Evolutionary conservation across 2,113 vertebrate genomes (phyloP).

Genomic region (Ammodramus savannarum): DNA sequence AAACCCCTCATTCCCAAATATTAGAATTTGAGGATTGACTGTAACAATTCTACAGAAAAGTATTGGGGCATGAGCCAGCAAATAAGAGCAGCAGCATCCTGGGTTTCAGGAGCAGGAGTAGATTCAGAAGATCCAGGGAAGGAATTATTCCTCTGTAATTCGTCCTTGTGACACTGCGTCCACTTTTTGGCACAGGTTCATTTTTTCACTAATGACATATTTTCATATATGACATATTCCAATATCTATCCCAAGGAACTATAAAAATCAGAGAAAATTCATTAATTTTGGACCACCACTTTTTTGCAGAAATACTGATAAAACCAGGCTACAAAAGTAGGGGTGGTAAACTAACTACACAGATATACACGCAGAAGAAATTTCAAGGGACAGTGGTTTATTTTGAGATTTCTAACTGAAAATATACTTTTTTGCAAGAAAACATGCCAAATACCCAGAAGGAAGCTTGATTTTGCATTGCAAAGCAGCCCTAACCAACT

Average conservation of each 20-base stretch:
- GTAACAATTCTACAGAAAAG: neutral
- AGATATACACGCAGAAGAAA: neutral
- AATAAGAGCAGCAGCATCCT: neutral
- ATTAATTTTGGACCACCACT: neutral
- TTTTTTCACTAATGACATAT: neutral
- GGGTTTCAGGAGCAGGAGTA: neutral
- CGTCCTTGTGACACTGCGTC: accelerated
- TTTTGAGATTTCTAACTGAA: neutral
- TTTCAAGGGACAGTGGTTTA: neutral
- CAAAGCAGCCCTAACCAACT: neutral
- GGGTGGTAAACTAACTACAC: neutral
- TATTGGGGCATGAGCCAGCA: neutral
- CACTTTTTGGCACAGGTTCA: neutral
- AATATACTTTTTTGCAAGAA: neutral
- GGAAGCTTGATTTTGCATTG: neutral
- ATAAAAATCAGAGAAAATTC: neutral
- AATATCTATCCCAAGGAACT: neutral
- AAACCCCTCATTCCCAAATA: neutral
- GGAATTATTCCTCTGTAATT: neutral
- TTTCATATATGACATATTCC: neutral
- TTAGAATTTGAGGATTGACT: accelerated
- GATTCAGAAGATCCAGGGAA: neutral
- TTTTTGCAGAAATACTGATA: neutral
- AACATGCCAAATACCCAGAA: neutral
- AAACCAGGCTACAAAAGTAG: neutral